phyloP scores from a whole-genome alignment of 2,113 vertebrate species.

The Excalfactoria chinensis region DNA sequence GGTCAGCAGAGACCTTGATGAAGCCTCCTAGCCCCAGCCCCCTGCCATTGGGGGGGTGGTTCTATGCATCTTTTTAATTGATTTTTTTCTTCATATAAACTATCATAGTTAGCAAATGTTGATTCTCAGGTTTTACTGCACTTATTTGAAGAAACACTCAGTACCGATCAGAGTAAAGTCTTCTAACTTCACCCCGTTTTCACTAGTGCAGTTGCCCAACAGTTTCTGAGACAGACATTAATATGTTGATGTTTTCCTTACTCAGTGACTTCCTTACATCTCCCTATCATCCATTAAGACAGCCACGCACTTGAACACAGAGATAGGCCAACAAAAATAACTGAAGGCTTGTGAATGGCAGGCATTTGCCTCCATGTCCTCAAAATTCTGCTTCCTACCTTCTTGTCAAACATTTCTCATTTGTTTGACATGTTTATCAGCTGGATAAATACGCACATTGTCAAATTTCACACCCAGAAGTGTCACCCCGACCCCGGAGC shows the following conservation, averaged over 20 bases:
- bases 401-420: constrained; percentile 8
- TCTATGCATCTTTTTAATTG: not conserved
- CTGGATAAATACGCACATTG: not conserved
- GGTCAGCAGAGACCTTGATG: not conserved
- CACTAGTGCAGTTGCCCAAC: not conserved
- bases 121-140: not conserved
- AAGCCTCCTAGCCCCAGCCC: too few species aligned
- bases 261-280: not conserved
- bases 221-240: not conserved
- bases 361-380: not conserved
- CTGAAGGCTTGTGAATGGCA: not conserved
- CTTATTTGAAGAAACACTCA: not conserved
- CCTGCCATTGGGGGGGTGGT: not conserved
- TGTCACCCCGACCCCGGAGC: not conserved
- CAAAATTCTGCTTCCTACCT: not conserved
- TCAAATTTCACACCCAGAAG: constrained; percentile 3
- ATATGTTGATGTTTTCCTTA: not conserved
- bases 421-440: constrained; percentile 6
- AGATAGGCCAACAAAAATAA: not conserved
- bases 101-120: not conserved
- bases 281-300: not conserved
- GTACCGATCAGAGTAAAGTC: not conserved
- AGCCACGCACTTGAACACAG: not conserved
- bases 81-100: not conserved
- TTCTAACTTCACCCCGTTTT: not conserved